These are phyloP conservation scores for Phortica magna DNA, from an alignment of 2,888 invertebrate species.

Conservation along the genomic window DNA sequence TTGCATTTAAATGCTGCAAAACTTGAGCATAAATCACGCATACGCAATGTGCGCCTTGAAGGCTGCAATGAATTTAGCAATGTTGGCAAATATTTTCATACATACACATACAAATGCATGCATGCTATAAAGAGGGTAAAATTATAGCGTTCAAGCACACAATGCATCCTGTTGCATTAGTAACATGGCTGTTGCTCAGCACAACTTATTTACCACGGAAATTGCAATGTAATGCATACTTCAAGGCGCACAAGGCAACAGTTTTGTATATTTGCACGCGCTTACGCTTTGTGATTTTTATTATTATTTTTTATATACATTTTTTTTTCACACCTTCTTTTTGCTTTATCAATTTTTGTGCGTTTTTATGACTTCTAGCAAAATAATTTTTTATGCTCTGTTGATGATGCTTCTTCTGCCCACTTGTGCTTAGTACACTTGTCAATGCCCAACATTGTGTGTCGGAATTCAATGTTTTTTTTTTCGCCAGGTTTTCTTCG, in stretches of 20 bases:
- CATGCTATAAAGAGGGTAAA: background rate
- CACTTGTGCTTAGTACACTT: too few species aligned
- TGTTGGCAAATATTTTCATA: background rate
- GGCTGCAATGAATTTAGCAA: conserved; percentile 32
- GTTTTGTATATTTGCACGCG: too few species aligned
- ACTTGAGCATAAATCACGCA: conserved; percentile 58
- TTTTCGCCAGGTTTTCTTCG: too few species aligned
- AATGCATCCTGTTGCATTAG: background rate
- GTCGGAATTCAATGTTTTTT: too few species aligned
- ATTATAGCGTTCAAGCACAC: background rate
- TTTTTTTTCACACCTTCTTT: too few species aligned
- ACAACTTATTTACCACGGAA: background rate
- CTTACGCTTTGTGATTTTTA: too few species aligned
- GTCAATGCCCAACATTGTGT: too few species aligned
- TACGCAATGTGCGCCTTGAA: conserved; percentile 50
- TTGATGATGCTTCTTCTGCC: too few species aligned
- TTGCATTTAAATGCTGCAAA: conserved; percentile 16
- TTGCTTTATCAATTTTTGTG: too few species aligned
- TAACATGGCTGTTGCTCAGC: background rate
- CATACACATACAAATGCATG: background rate
- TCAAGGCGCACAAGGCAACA: background rate
- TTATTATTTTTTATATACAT: too few species aligned
- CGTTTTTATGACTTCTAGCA: too few species aligned
- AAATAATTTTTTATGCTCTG: too few species aligned
- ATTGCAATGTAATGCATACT: conserved; percentile 6